Percentiles rank a stretch among this genome's conserved stretches.
Evolutionary conservation across 2,113 vertebrate genomes (phyloP).

Genomic region (Acrocephalus arundinaceus): DNA sequence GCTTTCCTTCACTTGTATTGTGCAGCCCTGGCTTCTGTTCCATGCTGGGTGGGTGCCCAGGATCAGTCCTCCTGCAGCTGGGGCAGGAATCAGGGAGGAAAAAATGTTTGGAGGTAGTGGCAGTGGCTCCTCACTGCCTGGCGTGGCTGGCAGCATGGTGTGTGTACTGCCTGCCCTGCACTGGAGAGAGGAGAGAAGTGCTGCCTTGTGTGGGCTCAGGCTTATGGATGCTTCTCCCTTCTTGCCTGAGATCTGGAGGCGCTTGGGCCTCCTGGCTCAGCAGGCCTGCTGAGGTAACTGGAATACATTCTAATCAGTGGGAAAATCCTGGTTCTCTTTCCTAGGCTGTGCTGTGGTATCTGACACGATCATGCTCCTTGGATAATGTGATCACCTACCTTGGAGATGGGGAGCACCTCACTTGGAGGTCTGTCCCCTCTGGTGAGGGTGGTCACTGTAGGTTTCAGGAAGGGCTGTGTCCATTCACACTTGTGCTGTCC

Average conservation of each 20-base stretch:
- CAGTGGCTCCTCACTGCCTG: neutral
- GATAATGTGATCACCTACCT: neutral
- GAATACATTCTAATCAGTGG: neutral
- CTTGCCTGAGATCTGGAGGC: neutral
- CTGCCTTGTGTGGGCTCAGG: fast-evolving
- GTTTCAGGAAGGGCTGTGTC: neutral
- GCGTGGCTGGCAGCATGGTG: neutral
- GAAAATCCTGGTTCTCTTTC: neutral
- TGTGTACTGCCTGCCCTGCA: neutral
- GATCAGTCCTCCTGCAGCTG: fast-evolving
- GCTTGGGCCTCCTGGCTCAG: neutral
- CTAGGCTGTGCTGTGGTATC: fast-evolving
- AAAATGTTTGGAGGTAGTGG: neutral
- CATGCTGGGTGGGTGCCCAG: neutral
- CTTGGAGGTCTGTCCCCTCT: fast-evolving
- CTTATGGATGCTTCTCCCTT: fast-evolving
- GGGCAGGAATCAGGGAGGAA: neutral
- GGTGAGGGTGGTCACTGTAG: fast-evolving
- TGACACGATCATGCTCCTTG: fast-evolving
- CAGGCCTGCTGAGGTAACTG: neutral
- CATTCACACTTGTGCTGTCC: fast-evolving
- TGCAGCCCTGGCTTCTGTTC: neutral
- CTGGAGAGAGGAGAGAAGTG: neutral
- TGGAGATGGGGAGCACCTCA: neutral
- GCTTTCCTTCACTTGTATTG: fast-evolving